Evolutionary conservation across 2,888 invertebrate genomes (phyloP).

Genomic region (Lumbricus terrestris): DNA sequence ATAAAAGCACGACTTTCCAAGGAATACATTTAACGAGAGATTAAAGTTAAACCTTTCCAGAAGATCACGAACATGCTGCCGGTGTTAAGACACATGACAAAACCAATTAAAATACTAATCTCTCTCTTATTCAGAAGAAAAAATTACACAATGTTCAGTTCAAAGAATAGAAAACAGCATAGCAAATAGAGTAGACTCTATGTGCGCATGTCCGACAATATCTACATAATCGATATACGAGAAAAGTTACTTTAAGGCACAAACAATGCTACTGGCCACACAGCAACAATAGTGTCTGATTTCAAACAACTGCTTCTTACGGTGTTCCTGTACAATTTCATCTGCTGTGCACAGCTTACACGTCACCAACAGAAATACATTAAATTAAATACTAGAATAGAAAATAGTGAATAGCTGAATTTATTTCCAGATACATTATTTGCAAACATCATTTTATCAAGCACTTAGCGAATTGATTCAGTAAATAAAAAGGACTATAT

Average conservation of each 20-base stretch:
- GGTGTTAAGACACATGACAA: not conserved
- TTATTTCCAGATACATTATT: not conserved
- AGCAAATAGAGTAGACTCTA: not conserved
- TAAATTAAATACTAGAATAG: not conserved
- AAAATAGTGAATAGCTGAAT: not conserved
- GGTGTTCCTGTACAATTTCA: not conserved
- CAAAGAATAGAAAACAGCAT: not conserved
- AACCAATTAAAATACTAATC: not conserved
- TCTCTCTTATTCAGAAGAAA: not conserved
- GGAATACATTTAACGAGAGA: not conserved
- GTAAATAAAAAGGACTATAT: not conserved
- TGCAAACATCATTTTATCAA: not conserved
- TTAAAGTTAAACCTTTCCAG: not conserved
- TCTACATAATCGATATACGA: not conserved
- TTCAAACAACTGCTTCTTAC: not conserved
- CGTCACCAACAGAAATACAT: not conserved
- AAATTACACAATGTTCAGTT: not conserved
- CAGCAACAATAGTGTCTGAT: not conserved
- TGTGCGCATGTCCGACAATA: no score
- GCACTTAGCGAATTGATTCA: not conserved
- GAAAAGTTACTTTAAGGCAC: not conserved
- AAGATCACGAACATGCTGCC: not conserved
- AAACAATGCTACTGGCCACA: not conserved
- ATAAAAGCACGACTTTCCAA: not conserved
- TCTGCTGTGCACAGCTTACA: not conserved